Base-by-base conservation (phyloP, 1,140 invertebrate genomes). In the Meloidogyne chitwoodi region DNA sequence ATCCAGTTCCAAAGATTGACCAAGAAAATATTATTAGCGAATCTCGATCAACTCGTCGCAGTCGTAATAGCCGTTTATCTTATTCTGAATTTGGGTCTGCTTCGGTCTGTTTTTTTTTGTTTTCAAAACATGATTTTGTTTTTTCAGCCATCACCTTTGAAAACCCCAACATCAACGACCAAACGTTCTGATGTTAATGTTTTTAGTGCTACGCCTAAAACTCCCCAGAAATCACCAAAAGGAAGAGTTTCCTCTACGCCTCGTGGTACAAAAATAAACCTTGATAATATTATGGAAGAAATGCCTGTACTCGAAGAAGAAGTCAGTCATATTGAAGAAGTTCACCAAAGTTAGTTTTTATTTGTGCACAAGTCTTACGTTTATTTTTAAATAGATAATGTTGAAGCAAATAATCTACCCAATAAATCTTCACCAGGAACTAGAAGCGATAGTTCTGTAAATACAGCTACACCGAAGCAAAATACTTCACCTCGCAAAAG, bases 21-120 rank as follows among this genome's bases (percentile, higher is more conserved):
- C 16, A 73, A 64, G 76, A 75, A 48, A 81, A 81, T 27, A 83
- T 83, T 22, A 61, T 81, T 8, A 74, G 26, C 22, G 69, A 78
- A 27, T 67, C 78, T 56, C 65, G 78, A 22, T 27, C 41, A 29
- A 48, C 31, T 62, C 24, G 71, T 72, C 41, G 76, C 0, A 68
- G 61, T 26, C 78, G 78, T 27, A 74, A 6, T 24, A 66, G 12
- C 12, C 31, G 69, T 24, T 29, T 72, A 38, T 75, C 73, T 10
- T 34, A 29, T 16, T 67, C 65, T 67, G 29, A 31, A 22, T 67
- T 67, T 31, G 65, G 65, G 5, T 34, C 22, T 16, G 65, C 65
- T 24, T 67, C 65, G 65, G 65, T 67, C 26, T 19, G 19, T 24
- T 67, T 67, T 22, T 67, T 26, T 67, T 22, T 0, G 19, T 5